These are phyloP conservation scores for Diachasma alloeum DNA, from an alignment of 1,140 invertebrate species.

Conservation along the genomic window DNA sequence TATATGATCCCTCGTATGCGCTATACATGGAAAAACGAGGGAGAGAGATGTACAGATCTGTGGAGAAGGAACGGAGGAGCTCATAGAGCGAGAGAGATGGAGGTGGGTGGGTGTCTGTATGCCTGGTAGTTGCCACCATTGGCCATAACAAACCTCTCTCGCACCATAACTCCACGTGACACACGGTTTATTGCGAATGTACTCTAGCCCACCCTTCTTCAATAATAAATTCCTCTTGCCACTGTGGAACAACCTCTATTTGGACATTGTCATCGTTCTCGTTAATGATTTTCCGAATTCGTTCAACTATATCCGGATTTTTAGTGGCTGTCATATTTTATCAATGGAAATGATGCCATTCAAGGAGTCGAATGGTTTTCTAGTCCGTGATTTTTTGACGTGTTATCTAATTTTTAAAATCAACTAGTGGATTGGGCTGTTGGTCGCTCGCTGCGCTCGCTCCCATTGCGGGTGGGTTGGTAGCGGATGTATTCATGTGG, in stretches of 20 bases:
- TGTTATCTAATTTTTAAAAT: too few species aligned
- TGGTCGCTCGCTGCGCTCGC: too few species aligned
- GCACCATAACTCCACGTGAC: conserved; percentile 56
- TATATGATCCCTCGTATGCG: background rate
- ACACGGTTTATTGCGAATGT: conserved; percentile 62
- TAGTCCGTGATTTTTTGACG: too few species aligned
- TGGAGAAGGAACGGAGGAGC: background rate
- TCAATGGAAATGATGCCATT: too few species aligned
- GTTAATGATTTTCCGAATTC: conserved; percentile 10
- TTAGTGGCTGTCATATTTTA: background rate
- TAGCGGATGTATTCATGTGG: too few species aligned
- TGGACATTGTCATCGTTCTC: conserved; percentile 50
- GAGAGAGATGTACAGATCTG: background rate
- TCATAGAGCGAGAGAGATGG: background rate
- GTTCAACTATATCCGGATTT: background rate
- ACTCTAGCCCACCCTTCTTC: conserved; percentile 35
- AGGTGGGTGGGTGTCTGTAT: conserved; percentile 29
- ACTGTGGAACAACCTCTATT: conserved; percentile 41
- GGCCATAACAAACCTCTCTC: conserved; percentile 54
- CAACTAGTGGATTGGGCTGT: too few species aligned
- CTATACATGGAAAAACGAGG: background rate
- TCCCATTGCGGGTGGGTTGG: too few species aligned
- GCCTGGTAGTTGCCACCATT: conserved; percentile 54
- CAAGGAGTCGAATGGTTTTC: too few species aligned
- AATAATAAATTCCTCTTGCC: conserved; percentile 62